Evolutionary conservation across 2,888 invertebrate species (phyloP), one percentile per base, ranked within the genome.

Genomic region (Erebia ligea): DNA sequence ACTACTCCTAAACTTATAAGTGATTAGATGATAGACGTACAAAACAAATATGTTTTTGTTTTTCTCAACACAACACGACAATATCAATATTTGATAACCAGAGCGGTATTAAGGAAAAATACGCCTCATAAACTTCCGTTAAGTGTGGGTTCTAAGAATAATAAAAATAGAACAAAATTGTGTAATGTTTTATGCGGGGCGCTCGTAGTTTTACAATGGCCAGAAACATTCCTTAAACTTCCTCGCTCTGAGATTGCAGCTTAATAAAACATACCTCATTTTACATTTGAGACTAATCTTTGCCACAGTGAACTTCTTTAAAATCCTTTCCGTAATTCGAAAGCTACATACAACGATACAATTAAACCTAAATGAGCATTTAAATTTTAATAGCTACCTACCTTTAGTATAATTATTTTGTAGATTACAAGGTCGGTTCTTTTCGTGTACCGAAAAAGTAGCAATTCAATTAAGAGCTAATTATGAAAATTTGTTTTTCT

Each of bases 281-380:
- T 25, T 64, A 52, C 34, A 64, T 52, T 52, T 15, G 13, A 64
- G 52, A 52, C 64, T 17, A 15, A 21, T 34, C 64, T 64, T 34
- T n/a, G 4, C 6, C 15, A 21, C 62, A 48, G 13, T 21, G 21
- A 21, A 45, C 19, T 21, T 62, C 13, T 15, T 21, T 48, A 10
- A 8, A 63, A 50, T 48, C 15, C 34, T 34, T 57, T 34, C 15
- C 57, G 21, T 25, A 57, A 59, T 42, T 42, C 57, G 2, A 1
- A 21, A 57, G 25, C 57, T 57, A 8, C 5, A 15, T 57, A 25
- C 57, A 25, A 11, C 34, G 25, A 57, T 19, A 50, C 2, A 34
- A 17, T 77, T 70, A 76, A 67, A 75, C 68, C 62, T 50, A 71
- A 63, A 13, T 45, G 45, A 45, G 45, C 45, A 13, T 45, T 45